A percentile compares a stretch with the other conserved stretches of the same genome.
Conservation (phyloP, 1,140 invertebrate genomes). For the Nasonia giraulti region DNA sequence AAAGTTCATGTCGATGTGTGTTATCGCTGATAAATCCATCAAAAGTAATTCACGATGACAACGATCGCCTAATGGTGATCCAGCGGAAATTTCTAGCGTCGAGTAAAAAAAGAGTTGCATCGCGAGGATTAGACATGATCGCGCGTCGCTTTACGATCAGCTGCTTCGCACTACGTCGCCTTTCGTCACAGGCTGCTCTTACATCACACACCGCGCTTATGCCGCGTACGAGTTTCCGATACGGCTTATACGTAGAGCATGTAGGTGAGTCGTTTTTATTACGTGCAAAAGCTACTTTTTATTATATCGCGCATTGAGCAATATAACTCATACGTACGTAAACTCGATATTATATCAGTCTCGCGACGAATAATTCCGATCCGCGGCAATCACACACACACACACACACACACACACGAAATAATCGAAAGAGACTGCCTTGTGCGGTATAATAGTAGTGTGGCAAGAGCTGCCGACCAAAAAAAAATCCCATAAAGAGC, state of each 20-base stretch:
- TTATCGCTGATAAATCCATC: no score
- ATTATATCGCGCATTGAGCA: no score
- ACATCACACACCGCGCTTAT: neutral
- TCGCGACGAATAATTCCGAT: neutral
- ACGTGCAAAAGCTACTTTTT: no score
- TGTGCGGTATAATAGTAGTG: no score
- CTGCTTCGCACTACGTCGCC: neutral
- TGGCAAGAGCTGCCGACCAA: neutral
- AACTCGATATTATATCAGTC: neutral
- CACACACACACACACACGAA: no score
- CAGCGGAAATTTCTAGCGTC: neutral
- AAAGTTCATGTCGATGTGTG: no score
- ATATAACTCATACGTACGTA: no score
- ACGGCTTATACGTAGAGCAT: no score
- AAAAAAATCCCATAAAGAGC: neutral
- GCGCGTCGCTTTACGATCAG: conserved; percentile 16
- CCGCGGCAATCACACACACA: no score
- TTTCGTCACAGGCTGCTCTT: conserved; percentile 34
- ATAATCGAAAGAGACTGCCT: no score
- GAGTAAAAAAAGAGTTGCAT: neutral
- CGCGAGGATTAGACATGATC: neutral
- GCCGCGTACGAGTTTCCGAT: neutral
- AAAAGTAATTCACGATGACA: neutral
- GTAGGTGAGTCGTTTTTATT: no score
- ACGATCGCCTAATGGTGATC: neutral